Conservation (phyloP, 2,888 invertebrate genomes). For the Drosophila nr. fundita region DNA sequence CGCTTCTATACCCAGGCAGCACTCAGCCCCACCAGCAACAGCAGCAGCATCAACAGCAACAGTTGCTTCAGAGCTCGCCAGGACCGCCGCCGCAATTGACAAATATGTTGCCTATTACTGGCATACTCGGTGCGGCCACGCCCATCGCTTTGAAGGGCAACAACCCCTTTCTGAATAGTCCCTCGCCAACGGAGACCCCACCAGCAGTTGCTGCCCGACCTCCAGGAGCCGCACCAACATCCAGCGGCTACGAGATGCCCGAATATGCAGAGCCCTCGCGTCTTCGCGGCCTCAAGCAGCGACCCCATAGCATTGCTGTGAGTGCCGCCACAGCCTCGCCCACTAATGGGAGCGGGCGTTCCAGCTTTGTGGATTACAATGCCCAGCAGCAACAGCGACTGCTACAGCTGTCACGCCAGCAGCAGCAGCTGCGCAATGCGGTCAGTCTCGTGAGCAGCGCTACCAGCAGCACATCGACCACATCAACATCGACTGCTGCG, state of each 20-base stretch:
- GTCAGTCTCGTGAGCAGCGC: constrained; percentile 63
- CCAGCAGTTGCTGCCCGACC: constrained; percentile 32
- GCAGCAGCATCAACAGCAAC: constrained; percentile 41
- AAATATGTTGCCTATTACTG: constrained; percentile 70
- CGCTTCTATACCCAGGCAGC: constrained; percentile 69
- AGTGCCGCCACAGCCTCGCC: constrained; percentile 51
- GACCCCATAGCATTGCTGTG: constrained; percentile 89
- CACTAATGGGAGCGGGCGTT: constrained; percentile 37
- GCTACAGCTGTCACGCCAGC: constrained; percentile 80
- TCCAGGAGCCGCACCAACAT: constrained; percentile 14
- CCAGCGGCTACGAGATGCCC: constrained; percentile 74
- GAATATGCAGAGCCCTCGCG: constrained; percentile 83
- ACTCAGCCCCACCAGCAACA: constrained; percentile 48
- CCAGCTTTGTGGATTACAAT: constrained; percentile 80
- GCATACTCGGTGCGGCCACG: constrained; percentile 69
- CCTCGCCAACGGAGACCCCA: constrained; percentile 76
- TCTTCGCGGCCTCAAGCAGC: constrained; percentile 82
- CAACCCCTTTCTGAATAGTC: constrained; percentile 82
- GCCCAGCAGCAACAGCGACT: constrained; percentile 81
- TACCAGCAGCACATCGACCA: constrained; percentile 36
- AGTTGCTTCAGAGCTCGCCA: constrained; percentile 72
- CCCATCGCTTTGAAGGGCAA: constrained; percentile 84
- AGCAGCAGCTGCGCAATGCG: constrained; percentile 79
- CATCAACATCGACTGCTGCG: constrained; percentile 48
- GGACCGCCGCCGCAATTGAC: constrained; percentile 77